A percentile compares a stretch with the other conserved stretches of the same genome.
These are phyloP conservation scores for Trachymyrmex septentrionalis DNA, from an alignment of 1,140 invertebrate species.

Conservation along the genomic window DNA sequence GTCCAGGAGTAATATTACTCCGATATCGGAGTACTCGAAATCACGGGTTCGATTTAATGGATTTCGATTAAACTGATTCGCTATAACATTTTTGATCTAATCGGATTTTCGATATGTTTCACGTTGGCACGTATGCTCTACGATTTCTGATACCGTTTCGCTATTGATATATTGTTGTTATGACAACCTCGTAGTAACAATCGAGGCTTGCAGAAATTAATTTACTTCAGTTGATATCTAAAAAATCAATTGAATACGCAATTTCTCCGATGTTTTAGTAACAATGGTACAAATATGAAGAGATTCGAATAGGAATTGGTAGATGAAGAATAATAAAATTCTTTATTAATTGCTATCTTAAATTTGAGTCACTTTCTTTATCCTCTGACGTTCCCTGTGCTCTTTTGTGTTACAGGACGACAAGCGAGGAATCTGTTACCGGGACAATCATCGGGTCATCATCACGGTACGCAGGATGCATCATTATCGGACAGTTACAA, in stretches of 20 bases:
- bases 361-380: not conserved
- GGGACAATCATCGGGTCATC: conserved; percentile 77
- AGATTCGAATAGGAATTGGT: not conserved
- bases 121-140: conserved; percentile 1
- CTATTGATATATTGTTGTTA: conserved; percentile 21
- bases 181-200: conserved; percentile 24
- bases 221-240: not conserved
- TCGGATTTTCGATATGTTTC: conserved; percentile 52
- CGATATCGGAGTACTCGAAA: conserved; percentile 33
- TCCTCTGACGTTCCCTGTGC: conserved; percentile 23
- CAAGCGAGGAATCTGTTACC: conserved; percentile 79
- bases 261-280: conserved; percentile 7
- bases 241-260: conserved; percentile 15
- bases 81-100: conserved; percentile 42
- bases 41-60: conserved; percentile 41
- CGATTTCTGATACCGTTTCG: conserved; percentile 12
- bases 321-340: not conserved
- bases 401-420: conserved; percentile 75
- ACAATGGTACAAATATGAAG: not conserved
- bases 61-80: conserved; percentile 63
- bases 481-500: conserved; percentile 70
- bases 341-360: not conserved
- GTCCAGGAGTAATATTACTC: conserved; percentile 25
- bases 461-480: conserved; percentile 73
- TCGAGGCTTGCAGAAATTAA: conserved; percentile 18